Conservation (phyloP, 2,113 vertebrate genomes). For the Anarrhichthys ocellatus region DNA sequence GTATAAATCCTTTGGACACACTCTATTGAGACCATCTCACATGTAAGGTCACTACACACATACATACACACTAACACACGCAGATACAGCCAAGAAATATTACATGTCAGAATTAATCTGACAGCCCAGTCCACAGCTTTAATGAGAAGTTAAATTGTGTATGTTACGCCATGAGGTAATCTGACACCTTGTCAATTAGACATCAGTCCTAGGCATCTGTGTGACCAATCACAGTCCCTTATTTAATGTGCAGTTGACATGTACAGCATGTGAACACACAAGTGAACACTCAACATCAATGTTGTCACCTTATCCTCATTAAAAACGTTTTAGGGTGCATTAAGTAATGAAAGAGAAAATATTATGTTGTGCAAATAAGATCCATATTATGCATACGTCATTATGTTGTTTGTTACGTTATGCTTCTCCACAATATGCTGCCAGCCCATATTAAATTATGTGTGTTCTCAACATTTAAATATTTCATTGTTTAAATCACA, state of each 20-base stretch:
- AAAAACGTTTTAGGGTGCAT: neutral
- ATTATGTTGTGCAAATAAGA: too few relatives aligned
- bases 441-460: too few relatives aligned
- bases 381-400: too few relatives aligned
- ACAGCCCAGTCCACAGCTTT: constrained; percentile 26
- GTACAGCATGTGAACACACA: neutral
- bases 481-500: too few relatives aligned
- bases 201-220: constrained; percentile 2
- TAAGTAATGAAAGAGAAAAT: neutral
- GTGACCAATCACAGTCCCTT: constrained; percentile 18
- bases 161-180: constrained; percentile 35
- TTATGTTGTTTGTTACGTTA: too few relatives aligned
- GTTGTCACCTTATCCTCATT: neutral
- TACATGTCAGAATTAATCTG: constrained; percentile 43
- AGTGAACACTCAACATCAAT: neutral
- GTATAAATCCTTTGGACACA: constrained; percentile 32
- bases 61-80: neutral
- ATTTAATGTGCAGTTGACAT: constrained; percentile 28
- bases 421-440: too few relatives aligned
- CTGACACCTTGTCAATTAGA: constrained; percentile 57
- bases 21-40: constrained; percentile 10
- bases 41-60: neutral
- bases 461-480: too few relatives aligned
- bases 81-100: constrained; percentile 23
- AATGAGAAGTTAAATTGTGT: constrained; percentile 43